Base-by-base conservation (phyloP, 2,797 vertebrate species). In the Xyrichtys novacula region DNA sequence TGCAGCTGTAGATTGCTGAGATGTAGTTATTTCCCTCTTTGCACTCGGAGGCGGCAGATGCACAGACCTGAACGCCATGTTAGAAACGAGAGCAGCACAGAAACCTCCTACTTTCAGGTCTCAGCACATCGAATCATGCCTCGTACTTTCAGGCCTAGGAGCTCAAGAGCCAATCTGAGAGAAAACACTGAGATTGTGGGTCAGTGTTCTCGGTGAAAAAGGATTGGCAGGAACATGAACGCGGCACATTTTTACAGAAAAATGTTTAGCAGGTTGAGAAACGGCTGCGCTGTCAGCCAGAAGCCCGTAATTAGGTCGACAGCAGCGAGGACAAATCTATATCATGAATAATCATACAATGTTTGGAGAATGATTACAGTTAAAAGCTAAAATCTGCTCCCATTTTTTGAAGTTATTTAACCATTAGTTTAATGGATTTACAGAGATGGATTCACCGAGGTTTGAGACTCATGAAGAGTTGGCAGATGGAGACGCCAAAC, bases 1-100 rank as follows among this genome's bases (percentile, higher is more conserved):
- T 81, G 80, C 82, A 83, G 78, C 19, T 16, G 23, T 68, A 81
- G 83, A 85, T 43, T 85, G 81, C 83, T 85, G 85, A 81, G 71
- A 49, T 76, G 54, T 58, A 15, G 52, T 80, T 73, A 70, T 76
- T 85, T 81, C 44, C 61, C 49, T 61, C 61, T 56, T 16, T 71
- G 67, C 76, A 65, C 68, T 70, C 29, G 62, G 55, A 73, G 8
- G 53, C 59, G 48, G 84, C 74, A 77, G 76, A 71, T 49, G 66
- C 65, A 28, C 40, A 68, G 65, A 65, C 69, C 59, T 17, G 48
- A 79, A 75, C 28, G 31, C 56, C 43, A 50, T 66, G 71, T 71
- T 81, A 75, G 60, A 71, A 65, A 11, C 43, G 40, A 74, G 34
- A 64, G 52, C 71, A 66, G 49, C 22, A 46, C 49, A 70, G 55